Base-by-base conservation (phyloP, 2,797 vertebrate species). In the Notoglanidium macrostoma region DNA sequence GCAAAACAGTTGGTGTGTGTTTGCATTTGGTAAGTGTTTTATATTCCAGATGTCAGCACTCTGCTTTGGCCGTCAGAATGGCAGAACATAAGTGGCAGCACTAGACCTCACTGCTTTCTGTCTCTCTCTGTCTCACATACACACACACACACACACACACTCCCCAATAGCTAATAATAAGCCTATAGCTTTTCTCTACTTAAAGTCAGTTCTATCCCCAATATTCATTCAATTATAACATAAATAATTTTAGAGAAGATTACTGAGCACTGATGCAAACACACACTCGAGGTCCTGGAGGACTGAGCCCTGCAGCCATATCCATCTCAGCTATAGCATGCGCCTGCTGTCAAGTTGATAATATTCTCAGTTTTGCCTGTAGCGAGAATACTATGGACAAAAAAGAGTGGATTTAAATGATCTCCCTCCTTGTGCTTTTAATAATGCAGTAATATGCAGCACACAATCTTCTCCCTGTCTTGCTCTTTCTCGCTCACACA, bases 161-260 rank as follows among this genome's bases (percentile, higher is more conserved):
- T 3, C 40, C 3, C 40, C 40, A 40, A 40, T 40, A 40, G 40
- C 40, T 40, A 40, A 40, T 40, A 40, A 40, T 40, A 40, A 82
- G 78, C 19, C 55, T 44, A 80, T n/a, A 72, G 6, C 82, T 63
- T 79, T 70, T 55, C 73, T n/a, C 46, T 83, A 55, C 65, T 79
- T 80, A 84, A 32, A 78, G 51, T 72, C 54, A 57, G 21, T 61
- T 79, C 68, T n/a, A 63, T 29, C 86, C 40, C 84, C 80, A 40
- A 40, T 90, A 92, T 90, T 90, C 88, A 87, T 90, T 83, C 59
- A 88, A 89, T 90, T 92, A 89, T 51, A 76, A 61, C 87, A 89
- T 88, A 87, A 91, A 89, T 91, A 89, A 88, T 65, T 65, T 46
- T 83, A 87, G 14, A 29, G 84, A 61, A 63, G 61, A 26, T 81